Conservation (phyloP, 2,113 vertebrate species). For the Antennarius striatus region DNA sequence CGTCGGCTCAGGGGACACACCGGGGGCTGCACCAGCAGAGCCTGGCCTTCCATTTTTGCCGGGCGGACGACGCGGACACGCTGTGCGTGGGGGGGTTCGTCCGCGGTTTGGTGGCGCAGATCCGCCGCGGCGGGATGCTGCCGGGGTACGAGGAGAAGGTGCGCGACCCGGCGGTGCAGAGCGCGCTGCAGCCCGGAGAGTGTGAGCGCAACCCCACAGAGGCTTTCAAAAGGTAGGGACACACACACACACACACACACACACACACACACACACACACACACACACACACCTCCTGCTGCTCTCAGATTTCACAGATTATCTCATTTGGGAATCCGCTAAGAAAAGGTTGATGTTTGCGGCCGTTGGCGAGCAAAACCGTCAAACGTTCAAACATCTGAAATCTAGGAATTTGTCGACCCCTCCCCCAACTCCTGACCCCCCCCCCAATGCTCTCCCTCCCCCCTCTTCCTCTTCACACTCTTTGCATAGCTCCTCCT, state of each 20-base stretch:
- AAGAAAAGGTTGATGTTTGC: too few species aligned
- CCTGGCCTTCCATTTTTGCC: slow-evolving; percentile 95
- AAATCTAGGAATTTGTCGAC: not conserved
- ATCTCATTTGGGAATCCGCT: too few species aligned
- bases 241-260: not conserved
- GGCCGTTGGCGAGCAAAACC: too few species aligned
- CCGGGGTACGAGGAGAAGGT: slow-evolving; percentile 92
- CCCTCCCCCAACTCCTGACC: too few species aligned
- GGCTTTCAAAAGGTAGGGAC: slow-evolving; percentile 94
- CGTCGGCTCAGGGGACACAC: slow-evolving; percentile 83
- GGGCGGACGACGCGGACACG: slow-evolving; percentile 92
- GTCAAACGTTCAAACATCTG: not conserved
- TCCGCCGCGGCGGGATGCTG: slow-evolving; percentile 86
- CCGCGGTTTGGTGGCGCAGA: slow-evolving; percentile 87
- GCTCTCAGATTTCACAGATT: too few species aligned
- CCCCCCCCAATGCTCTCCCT: not conserved
- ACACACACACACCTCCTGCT: too few species aligned
- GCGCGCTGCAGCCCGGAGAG: slow-evolving; percentile 87
- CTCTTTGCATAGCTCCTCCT: slow-evolving; percentile 53
- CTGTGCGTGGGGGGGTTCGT: slow-evolving; percentile 90
- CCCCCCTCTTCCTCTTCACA: slow-evolving; percentile 30
- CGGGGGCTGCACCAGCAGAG: slow-evolving; percentile 88
- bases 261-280: too few species aligned
- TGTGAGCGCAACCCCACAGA: slow-evolving; percentile 95
- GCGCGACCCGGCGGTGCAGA: slow-evolving; percentile 87